Conservation (phyloP, 2,113 vertebrate genomes). For the Myxocyprinus asiaticus region DNA sequence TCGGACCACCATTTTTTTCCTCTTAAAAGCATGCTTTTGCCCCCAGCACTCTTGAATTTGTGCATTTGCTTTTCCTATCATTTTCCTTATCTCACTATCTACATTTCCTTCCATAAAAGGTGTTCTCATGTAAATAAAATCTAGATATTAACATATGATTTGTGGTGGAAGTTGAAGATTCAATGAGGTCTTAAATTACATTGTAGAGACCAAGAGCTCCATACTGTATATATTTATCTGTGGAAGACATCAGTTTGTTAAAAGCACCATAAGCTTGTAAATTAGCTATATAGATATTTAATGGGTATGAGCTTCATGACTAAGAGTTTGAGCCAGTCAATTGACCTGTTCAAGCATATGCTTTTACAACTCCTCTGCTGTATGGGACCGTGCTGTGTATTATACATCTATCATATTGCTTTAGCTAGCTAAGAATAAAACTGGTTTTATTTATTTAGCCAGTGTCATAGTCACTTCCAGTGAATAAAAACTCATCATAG, state of each 20-base stretch:
- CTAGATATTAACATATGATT: background rate
- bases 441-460: too few relatives aligned
- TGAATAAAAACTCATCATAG: too few relatives aligned
- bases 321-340: background rate
- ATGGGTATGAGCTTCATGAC: background rate
- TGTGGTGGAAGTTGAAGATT: background rate
- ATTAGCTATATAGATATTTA: background rate
- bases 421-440: too few relatives aligned
- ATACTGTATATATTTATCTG: background rate
- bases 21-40: slow-evolving; percentile 71
- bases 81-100: background rate
- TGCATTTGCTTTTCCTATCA: background rate
- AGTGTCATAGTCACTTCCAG: too few relatives aligned
- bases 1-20: slow-evolving; percentile 68
- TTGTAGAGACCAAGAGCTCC: background rate
- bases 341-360: too few relatives aligned
- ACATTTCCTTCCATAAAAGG: background rate
- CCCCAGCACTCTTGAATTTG: slow-evolving; percentile 62
- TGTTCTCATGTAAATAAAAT: slow-evolving; percentile 1
- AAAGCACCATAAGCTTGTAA: background rate
- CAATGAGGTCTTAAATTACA: background rate
- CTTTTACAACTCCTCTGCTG: too few relatives aligned
- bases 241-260: background rate
- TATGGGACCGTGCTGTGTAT: too few relatives aligned
- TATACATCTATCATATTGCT: too few relatives aligned